Evolutionary conservation across 2,797 vertebrate species (phyloP), one percentile per base, ranked within the genome.

Genomic region (Rhinoraja longicauda): DNA sequence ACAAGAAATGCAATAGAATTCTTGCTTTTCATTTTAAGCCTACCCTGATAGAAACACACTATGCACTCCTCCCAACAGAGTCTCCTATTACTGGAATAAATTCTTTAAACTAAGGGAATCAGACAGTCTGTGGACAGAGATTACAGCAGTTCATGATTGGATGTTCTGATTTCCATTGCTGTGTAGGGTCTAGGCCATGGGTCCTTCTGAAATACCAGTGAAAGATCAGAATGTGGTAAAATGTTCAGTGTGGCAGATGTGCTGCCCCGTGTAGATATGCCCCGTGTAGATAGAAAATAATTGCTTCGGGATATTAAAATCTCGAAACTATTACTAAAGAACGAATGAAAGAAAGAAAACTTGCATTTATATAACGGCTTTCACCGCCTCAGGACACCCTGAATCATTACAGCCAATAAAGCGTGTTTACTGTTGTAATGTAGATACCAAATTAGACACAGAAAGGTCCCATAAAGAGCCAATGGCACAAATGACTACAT

Each of bases 11-110:
- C 39, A 67, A 70, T 45, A 53, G 39, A 39, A 24, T 73, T 5
- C 39, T 24, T 73, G 67, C 90, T 91, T 73, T 73, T 91, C 67
- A 70, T 39, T 70, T 91, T 72, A 73, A 91, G 32, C 36, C 67
- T 73, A 24, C 36, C 82, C 84, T 36, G 59, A 32, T 36, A 64
- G 29, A 88, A 64, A 88, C 59, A 88, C 17, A n/a, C n/a, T 9
- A 64, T 8, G 62, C 62, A 88, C 84, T 64, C 17, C 59, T 88
- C 59, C 84, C n/a, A 64, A 88, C 6, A 36, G 5, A 64, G n/a
- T 9, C n/a, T 64, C 57, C 29, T 8, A 64, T 29, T 26, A 59
- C 17, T 64, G n/a, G 13, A 64, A 21, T 88, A 17, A 88, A 64
- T 88, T 88, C 15, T 88, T 88, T 64, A 64, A 88, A 32, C 17